Conservation (phyloP, 2,797 vertebrate genomes). For the Glossophaga mutica region DNA sequence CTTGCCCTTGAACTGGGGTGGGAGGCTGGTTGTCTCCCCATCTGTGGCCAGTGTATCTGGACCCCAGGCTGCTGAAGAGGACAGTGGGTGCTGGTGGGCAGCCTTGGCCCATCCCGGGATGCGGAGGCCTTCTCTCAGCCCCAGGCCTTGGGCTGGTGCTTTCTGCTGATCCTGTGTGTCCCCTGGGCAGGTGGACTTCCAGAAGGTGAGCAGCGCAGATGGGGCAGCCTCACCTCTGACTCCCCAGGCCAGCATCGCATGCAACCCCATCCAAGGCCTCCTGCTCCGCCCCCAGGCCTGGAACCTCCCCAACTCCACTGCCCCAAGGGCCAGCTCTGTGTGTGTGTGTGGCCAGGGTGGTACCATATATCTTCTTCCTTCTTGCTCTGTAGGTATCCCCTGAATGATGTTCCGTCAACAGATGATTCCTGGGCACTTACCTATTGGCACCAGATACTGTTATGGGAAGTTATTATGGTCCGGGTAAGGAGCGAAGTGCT, state of each 20-base stretch:
- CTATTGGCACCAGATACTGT: not conserved
- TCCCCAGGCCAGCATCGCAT: not conserved
- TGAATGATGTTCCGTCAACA: not conserved
- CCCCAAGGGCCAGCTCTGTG: not conserved
- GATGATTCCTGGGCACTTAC: not conserved
- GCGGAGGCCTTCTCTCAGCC: not conserved
- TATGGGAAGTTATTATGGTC: not conserved
- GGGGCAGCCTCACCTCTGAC: not conserved
- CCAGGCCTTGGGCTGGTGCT: not conserved
- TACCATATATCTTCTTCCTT: not conserved
- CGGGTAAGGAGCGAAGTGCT: not conserved
- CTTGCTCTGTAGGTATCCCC: not conserved
- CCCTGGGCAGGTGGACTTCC: not conserved
- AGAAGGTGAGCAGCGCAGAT: no score
- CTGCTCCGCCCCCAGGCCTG: not conserved
- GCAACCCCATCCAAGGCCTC: not conserved
- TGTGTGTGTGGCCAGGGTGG: rapidly evolving
- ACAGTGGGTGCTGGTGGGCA: not conserved
- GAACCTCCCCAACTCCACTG: rapidly evolving
- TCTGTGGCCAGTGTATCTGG: not conserved
- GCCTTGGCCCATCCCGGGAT: not conserved
- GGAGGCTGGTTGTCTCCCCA: not conserved
- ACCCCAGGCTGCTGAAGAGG: not conserved
- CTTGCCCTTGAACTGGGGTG: not conserved
- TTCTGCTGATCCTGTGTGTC: not conserved